Evolutionary conservation across 2,113 vertebrate genomes (phyloP).

Genomic region (Rhinichthys klamathensis): DNA sequence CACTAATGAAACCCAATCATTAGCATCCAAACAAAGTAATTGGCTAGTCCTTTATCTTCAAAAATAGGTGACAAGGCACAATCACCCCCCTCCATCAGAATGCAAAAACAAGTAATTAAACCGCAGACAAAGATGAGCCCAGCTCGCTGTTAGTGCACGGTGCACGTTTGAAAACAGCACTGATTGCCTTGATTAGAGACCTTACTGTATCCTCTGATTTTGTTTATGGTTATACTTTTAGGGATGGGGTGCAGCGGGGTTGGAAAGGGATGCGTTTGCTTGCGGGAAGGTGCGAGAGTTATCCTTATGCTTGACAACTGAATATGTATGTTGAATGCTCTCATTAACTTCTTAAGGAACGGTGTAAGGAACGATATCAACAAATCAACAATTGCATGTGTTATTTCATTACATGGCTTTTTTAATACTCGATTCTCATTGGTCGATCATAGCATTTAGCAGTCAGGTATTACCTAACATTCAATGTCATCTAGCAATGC

Average conservation of each 20-base stretch:
- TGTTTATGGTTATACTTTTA: slow-evolving; percentile 78
- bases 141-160: slow-evolving; percentile 87
- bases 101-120: slow-evolving; percentile 99
- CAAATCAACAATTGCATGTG: not conserved
- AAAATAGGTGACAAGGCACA: slow-evolving; percentile 99
- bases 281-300: slow-evolving; percentile 3
- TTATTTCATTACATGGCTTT: not conserved
- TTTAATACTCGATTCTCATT: not conserved
- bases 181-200: slow-evolving; percentile 99
- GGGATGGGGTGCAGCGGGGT: slow-evolving; percentile 36
- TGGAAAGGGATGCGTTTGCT: not conserved
- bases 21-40: slow-evolving; percentile 99
- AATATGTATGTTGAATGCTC: not conserved
- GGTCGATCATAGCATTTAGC: not conserved
- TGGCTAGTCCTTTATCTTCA: slow-evolving; percentile 94
- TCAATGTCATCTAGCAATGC: not conserved
- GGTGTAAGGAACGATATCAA: not conserved
- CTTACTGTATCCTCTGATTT: slow-evolving; percentile 92
- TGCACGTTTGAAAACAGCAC: slow-evolving; percentile 97
- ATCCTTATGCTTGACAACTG: slow-evolving; percentile 2
- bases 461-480: not conserved
- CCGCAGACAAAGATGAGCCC: slow-evolving; percentile 94
- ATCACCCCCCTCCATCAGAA: slow-evolving; percentile 96
- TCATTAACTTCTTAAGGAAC: slow-evolving; percentile 8
- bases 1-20: slow-evolving; percentile 99